Conservation (phyloP, 2,888 invertebrate genomes). For the Leistus spinibarbis region DNA sequence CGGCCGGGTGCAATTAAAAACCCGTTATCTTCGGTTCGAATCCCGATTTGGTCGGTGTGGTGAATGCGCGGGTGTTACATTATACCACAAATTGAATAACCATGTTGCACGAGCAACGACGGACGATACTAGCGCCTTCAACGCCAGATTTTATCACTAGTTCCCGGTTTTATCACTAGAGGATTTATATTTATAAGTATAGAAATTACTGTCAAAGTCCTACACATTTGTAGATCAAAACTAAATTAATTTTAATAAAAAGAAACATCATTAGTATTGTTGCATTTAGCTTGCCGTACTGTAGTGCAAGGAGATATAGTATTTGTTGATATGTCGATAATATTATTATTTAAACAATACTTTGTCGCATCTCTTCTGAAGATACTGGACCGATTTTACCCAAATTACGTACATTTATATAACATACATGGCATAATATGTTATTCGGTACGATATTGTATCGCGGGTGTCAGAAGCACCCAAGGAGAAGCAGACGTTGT, state of each 20-base stretch:
- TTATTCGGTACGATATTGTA: neutral
- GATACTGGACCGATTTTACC: too few species aligned
- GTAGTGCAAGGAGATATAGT: too few species aligned
- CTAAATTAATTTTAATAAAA: too few species aligned
- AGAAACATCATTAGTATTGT: too few species aligned
- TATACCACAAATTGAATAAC: constrained; percentile 31
- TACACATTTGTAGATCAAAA: too few species aligned
- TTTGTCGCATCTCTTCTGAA: too few species aligned
- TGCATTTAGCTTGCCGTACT: too few species aligned
- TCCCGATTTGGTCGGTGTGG: constrained; percentile 17
- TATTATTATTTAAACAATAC: too few species aligned
- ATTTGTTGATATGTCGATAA: too few species aligned
- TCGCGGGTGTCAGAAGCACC: neutral
- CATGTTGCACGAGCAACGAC: constrained; percentile 9
- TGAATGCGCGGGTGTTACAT: constrained; percentile 19
- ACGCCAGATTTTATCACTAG: neutral
- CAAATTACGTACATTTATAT: too few species aligned
- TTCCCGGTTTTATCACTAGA: constrained; percentile 21
- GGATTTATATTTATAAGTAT: too few species aligned
- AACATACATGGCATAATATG: neutral
- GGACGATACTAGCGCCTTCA: neutral
- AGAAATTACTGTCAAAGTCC: too few species aligned
- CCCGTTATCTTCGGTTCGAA: constrained; percentile 27
- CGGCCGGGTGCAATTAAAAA: constrained; percentile 22
- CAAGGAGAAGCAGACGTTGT: neutral